Percentiles rank a stretch among this genome's conserved stretches.
Evolutionary conservation across 1,140 invertebrate species (phyloP).

Genomic region (Wasmannia auropunctata): DNA sequence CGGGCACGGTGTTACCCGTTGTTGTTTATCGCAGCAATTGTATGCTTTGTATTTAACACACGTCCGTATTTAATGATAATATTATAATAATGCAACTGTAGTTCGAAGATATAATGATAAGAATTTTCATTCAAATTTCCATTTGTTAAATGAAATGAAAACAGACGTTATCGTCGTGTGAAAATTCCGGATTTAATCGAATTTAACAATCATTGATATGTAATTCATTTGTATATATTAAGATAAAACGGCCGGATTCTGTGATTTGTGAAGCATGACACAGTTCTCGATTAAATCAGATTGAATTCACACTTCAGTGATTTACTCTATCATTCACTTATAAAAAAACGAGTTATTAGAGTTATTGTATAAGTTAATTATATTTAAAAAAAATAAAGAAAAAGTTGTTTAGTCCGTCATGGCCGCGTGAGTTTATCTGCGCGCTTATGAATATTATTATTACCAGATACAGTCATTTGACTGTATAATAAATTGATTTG

Average conservation of each 20-base stretch:
- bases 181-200: background rate
- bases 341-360: background rate
- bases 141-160: background rate
- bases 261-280: constrained; percentile 40
- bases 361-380: too few relatives aligned
- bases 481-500: too few relatives aligned
- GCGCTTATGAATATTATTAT: background rate
- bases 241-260: background rate
- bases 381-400: too few relatives aligned
- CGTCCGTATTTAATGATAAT: background rate
- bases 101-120: background rate
- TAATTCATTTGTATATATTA: background rate
- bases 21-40: background rate
- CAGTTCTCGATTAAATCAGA: constrained; percentile 30
- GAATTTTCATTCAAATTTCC: background rate
- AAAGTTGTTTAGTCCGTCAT: constrained; percentile 18
- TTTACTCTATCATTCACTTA: background rate
- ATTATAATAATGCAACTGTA: background rate
- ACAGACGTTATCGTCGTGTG: background rate
- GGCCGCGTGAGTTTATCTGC: background rate
- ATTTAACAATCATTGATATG: background rate
- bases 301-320: constrained; percentile 48
- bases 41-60: background rate
- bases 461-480: background rate
- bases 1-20: too few relatives aligned